phyloP scores from a whole-genome alignment of 2,888 invertebrate species.

The Cremastinae sp. region DNA sequence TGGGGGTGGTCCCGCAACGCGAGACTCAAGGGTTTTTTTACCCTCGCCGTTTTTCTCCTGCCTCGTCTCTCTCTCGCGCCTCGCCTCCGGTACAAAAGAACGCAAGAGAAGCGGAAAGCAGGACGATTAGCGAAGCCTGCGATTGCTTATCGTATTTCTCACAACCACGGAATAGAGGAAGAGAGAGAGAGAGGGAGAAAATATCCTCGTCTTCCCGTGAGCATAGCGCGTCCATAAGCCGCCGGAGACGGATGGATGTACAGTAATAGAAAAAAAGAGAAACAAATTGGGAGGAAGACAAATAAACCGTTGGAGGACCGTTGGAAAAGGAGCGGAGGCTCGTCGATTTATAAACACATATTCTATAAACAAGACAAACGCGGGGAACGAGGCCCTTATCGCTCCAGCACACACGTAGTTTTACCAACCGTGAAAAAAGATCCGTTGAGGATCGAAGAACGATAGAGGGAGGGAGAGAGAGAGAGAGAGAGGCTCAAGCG shows the following conservation, averaged over 20 bases:
- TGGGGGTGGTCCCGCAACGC: constrained; percentile 33
- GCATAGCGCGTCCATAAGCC: constrained; percentile 64
- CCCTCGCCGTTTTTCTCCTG: constrained; percentile 17
- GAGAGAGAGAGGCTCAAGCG: background rate
- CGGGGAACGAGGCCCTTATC: background rate
- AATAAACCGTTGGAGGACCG: constrained; percentile 32
- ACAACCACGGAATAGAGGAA: constrained; percentile 56
- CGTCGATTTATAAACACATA: background rate
- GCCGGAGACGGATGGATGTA: constrained; percentile 51
- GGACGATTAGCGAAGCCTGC: constrained; percentile 37
- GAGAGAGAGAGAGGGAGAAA: constrained; percentile 38
- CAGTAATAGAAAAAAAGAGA: constrained; percentile 18
- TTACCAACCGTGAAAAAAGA: background rate
- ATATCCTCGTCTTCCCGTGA: constrained; percentile 48
- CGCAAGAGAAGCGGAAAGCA: constrained; percentile 6
- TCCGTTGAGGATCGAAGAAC: too few species aligned
- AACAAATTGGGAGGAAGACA: constrained; percentile 3
- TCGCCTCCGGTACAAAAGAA: constrained; percentile 10
- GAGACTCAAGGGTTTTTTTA: constrained; percentile 27
- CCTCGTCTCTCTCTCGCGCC: constrained; percentile 9
- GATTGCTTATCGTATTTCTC: constrained; percentile 20
- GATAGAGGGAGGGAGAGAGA: background rate
- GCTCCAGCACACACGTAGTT: background rate
- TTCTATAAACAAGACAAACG: constrained; percentile 4
- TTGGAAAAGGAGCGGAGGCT: constrained; percentile 8